These are phyloP conservation scores for Hesperia comma DNA, from an alignment of 2,888 invertebrate species.

Conservation along the genomic window DNA sequence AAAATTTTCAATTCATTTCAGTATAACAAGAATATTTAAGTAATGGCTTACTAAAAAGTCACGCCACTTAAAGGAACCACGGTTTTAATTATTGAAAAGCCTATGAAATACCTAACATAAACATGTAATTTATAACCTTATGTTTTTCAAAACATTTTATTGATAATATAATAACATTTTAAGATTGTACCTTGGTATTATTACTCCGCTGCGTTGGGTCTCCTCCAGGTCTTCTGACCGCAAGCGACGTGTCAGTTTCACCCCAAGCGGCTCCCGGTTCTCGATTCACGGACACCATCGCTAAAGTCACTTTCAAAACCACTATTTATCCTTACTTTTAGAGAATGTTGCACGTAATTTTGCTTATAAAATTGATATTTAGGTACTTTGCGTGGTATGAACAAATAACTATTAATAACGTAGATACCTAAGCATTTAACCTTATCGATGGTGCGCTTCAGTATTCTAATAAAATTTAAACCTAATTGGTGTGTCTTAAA, in stretches of 20 bases:
- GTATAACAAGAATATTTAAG: no score
- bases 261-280: constrained; percentile 61
- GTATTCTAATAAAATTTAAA: neutral
- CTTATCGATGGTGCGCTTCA: neutral
- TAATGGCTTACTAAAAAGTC: no score
- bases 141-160: neutral
- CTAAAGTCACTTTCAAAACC: constrained; percentile 67
- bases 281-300: constrained; percentile 64
- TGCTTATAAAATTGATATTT: constrained; percentile 5
- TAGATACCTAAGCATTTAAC: neutral
- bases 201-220: neutral
- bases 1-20: no score
- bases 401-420: neutral
- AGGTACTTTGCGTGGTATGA: constrained; percentile 1
- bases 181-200: neutral
- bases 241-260: constrained; percentile 62
- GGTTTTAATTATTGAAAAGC: no score
- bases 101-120: no score
- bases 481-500: neutral
- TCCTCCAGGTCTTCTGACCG: constrained; percentile 55
- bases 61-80: no score
- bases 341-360: constrained; percentile 9
- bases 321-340: constrained; percentile 44
- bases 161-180: neutral
- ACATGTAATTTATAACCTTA: no score